Percentiles rank a stretch among this genome's conserved stretches.
Conservation (phyloP, 2,797 vertebrate genomes). For the Pantherophis alleghaniensis region DNA sequence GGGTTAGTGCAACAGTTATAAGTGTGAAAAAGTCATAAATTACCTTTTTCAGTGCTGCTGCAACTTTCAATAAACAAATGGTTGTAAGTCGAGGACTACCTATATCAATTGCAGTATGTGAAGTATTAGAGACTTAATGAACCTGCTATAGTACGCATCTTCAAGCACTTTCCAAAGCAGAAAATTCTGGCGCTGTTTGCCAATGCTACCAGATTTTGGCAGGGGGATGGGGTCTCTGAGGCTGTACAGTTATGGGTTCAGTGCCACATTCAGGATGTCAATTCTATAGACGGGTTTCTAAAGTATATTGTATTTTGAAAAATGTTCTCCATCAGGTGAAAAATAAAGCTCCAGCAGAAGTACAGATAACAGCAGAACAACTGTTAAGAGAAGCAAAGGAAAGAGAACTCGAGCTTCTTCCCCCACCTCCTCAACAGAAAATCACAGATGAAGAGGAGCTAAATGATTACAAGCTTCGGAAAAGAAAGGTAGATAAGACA, state of each 20-base stretch:
- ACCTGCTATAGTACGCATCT: not conserved
- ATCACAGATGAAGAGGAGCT: slow-evolving; percentile 97
- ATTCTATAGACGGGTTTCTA: not conserved
- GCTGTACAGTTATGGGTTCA: not conserved
- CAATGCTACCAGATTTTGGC: not conserved
- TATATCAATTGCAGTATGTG: not conserved
- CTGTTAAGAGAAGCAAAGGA: slow-evolving; percentile 95
- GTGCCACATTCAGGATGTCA: not conserved
- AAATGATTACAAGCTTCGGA: slow-evolving; percentile 94
- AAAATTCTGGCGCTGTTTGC: not conserved
- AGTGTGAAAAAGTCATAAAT: not conserved
- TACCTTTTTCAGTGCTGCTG: not conserved
- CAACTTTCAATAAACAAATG: not conserved
- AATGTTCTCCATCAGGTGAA: slow-evolving; percentile 80
- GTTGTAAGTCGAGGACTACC: not conserved
- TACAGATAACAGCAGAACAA: slow-evolving; percentile 97
- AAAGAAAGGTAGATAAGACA: slow-evolving; percentile 84
- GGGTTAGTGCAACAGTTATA: not conserved
- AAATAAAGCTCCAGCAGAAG: slow-evolving; percentile 95
- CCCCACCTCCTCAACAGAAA: slow-evolving; percentile 95
- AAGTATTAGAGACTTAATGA: not conserved
- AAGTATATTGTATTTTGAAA: slow-evolving; percentile 14
- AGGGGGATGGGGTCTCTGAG: not conserved
- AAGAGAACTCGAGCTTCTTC: slow-evolving; percentile 92
- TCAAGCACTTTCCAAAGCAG: not conserved